phyloP scores from a whole-genome alignment of 2,113 vertebrate species.

The Coryphaenoides rupestris region DNA sequence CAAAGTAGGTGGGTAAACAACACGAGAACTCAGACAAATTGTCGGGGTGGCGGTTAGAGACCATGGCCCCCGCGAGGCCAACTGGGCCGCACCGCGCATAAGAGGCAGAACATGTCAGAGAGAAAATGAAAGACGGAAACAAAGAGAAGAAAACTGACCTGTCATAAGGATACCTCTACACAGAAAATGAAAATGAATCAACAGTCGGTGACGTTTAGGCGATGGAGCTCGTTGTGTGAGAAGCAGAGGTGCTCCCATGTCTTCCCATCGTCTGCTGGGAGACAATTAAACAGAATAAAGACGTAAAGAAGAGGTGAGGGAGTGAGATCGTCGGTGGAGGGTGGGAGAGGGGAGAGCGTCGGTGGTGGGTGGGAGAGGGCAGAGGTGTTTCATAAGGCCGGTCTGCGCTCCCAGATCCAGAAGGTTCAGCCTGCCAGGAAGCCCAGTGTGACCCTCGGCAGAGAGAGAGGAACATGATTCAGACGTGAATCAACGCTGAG shows the following conservation, averaged over 20 bases:
- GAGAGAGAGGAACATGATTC: slow-evolving; percentile 20
- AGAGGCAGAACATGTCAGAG: background rate
- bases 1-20: slow-evolving; percentile 34
- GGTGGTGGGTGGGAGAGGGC: slow-evolving; percentile 26
- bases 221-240: background rate
- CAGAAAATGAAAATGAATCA: no score
- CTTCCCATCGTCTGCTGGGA: background rate
- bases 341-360: slow-evolving; percentile 28
- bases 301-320: no score
- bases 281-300: slow-evolving; percentile 6
- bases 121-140: background rate
- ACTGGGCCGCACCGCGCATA: no score
- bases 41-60: slow-evolving; percentile 11
- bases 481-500: slow-evolving; percentile 4
- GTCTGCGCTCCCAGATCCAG: slow-evolving; percentile 16
- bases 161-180: background rate
- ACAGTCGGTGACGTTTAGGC: background rate
- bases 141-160: background rate
- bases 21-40: slow-evolving; percentile 33
- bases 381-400: slow-evolving; percentile 54
- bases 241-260: background rate
- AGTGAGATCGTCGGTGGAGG: background rate
- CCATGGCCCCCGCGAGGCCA: background rate
- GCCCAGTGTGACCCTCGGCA: slow-evolving; percentile 30
- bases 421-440: slow-evolving; percentile 25